Evolutionary conservation across 2,888 invertebrate genomes (phyloP).

Genomic region (Stomorhina lunata): DNA sequence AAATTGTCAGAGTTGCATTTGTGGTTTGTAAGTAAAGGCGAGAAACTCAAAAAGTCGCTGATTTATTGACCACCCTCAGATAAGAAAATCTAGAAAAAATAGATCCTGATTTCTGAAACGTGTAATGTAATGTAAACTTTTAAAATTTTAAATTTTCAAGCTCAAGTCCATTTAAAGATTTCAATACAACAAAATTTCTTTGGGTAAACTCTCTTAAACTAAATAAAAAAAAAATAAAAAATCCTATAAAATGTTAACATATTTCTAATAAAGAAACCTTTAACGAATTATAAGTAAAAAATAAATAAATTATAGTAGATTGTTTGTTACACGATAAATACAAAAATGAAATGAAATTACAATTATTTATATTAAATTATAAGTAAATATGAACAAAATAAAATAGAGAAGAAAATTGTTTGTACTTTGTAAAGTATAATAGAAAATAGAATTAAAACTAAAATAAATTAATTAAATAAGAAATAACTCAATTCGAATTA

Average conservation of each 20-base stretch:
- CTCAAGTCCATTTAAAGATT: too few relatives aligned
- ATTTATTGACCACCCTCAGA: too few relatives aligned
- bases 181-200: not conserved
- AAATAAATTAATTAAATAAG: not conserved
- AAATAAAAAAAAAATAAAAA: not conserved
- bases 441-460: slow-evolving; percentile 17
- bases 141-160: too few relatives aligned
- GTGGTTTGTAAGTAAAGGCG: too few relatives aligned
- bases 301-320: slow-evolving; percentile 15
- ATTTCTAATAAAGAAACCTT: slow-evolving; percentile 23
- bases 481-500: slow-evolving; percentile 18
- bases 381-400: not conserved
- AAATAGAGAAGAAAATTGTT: slow-evolving; percentile 33
- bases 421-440: slow-evolving; percentile 39
- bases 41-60: too few relatives aligned
- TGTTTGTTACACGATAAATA: slow-evolving; percentile 42
- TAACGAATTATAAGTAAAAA: slow-evolving; percentile 37
- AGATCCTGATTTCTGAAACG: too few relatives aligned
- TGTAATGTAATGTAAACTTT: too few relatives aligned
- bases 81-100: too few relatives aligned
- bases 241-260: slow-evolving; percentile 50
- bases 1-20: too few relatives aligned
- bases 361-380: not conserved
- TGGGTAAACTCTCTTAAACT: slow-evolving; percentile 17
- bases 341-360: not conserved